These are phyloP conservation scores for Calephelis virginiensis DNA, from an alignment of 1,140 invertebrate species.

Conservation along the genomic window DNA sequence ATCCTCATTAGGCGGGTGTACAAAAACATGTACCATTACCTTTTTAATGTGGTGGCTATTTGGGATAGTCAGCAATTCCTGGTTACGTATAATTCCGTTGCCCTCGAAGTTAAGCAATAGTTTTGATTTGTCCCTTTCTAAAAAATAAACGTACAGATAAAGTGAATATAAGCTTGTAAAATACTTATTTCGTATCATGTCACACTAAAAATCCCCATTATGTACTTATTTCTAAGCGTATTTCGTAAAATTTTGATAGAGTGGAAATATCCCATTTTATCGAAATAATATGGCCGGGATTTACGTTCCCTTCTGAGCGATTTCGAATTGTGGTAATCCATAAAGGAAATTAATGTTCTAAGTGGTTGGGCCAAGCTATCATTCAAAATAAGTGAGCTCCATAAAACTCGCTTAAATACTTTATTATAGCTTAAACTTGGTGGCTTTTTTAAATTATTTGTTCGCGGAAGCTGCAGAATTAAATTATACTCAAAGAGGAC, in stretches of 20 bases:
- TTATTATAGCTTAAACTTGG: constrained; percentile 72
- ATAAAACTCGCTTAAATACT: constrained; percentile 72
- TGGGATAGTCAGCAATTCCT: too few relatives aligned
- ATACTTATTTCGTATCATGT: too few relatives aligned
- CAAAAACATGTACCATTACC: too few relatives aligned
- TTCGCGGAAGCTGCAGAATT: constrained; percentile 67
- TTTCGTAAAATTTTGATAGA: background rate
- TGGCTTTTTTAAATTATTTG: constrained; percentile 68
- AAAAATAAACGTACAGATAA: too few relatives aligned
- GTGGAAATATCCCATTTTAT: constrained; percentile 7
- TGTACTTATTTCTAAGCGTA: background rate
- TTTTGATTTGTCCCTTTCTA: too few relatives aligned
- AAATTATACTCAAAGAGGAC: constrained; percentile 65
- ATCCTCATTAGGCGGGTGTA: too few relatives aligned
- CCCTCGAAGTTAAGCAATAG: too few relatives aligned
- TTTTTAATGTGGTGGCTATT: too few relatives aligned
- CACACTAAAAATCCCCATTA: too few relatives aligned
- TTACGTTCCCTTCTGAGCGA: constrained; percentile 22
- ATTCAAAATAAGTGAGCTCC: constrained; percentile 70
- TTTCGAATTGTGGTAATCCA: constrained; percentile 47
- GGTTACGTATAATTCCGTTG: too few relatives aligned
- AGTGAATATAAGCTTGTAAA: too few relatives aligned
- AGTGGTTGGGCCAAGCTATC: constrained; percentile 66
- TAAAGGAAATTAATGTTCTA: constrained; percentile 67
- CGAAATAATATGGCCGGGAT: constrained; percentile 18